Evolutionary conservation across 2,888 invertebrate species (phyloP).

Genomic region (Microdon myrmicae): DNA sequence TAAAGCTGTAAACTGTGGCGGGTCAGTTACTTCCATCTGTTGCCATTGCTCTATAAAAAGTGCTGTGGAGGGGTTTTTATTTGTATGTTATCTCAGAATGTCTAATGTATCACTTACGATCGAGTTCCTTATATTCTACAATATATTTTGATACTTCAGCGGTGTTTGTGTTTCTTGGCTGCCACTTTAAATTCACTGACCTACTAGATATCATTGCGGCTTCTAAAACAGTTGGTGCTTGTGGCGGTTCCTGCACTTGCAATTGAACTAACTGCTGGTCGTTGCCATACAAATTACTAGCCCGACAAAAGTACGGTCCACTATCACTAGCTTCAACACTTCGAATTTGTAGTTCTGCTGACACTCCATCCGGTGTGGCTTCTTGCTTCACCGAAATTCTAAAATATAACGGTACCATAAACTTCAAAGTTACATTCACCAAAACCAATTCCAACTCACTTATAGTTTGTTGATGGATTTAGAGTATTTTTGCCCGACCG

Average conservation of each 20-base stretch:
- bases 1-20: constrained; percentile 73
- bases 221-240: constrained; percentile 75
- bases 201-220: constrained; percentile 78
- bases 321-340: constrained; percentile 77
- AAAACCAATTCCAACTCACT: constrained; percentile 63
- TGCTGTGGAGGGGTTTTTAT: constrained; percentile 43
- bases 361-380: constrained; percentile 75
- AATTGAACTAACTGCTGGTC: constrained; percentile 79
- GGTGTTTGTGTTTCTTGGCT: constrained; percentile 74
- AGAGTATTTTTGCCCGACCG: constrained; percentile 76
- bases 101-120: constrained; percentile 68
- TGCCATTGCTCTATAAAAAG: constrained; percentile 71
- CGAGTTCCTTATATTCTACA: constrained; percentile 75
- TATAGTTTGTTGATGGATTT: constrained; percentile 78
- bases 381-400: constrained; percentile 75
- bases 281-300: constrained; percentile 78
- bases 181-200: constrained; percentile 81
- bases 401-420: constrained; percentile 39
- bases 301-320: constrained; percentile 82
- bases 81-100: background rate
- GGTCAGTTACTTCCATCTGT: constrained; percentile 73
- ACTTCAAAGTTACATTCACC: constrained; percentile 28
- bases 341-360: constrained; percentile 77
- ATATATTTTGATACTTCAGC: constrained; percentile 78
- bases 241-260: constrained; percentile 80